These are phyloP conservation scores for Callyntrura guangdongensis DNA, from an alignment of 2,888 invertebrate genomes.

Conservation along the genomic window DNA sequence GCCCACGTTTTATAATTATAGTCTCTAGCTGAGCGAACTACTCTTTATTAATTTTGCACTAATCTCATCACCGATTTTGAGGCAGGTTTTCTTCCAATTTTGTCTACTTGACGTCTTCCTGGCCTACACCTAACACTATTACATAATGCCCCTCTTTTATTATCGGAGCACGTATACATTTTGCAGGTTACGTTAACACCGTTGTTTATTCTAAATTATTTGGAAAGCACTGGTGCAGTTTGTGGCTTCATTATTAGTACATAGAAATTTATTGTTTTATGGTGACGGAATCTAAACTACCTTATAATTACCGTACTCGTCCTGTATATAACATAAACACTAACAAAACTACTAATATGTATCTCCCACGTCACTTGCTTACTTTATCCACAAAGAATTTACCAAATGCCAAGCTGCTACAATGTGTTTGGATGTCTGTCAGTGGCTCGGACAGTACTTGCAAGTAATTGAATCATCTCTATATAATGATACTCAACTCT, in stretches of 20 bases:
- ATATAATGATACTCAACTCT: too few species aligned
- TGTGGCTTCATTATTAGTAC: neutral
- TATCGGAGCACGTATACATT: neutral
- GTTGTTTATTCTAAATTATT: neutral
- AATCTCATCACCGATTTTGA: slow-evolving; percentile 59
- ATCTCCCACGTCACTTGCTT: too few species aligned
- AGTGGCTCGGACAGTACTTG: too few species aligned
- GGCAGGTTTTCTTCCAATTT: slow-evolving; percentile 46
- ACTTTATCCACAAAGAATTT: too few species aligned
- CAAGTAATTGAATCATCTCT: too few species aligned
- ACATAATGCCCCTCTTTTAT: neutral
- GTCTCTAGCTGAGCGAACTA: slow-evolving; percentile 35
- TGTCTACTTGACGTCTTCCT: neutral
- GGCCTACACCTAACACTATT: too few species aligned
- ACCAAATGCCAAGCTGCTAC: too few species aligned
- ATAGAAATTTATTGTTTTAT: neutral
- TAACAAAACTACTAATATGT: too few species aligned
- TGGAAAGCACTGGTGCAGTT: slow-evolving; percentile 71
- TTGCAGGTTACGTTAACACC: neutral
- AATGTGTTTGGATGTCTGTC: too few species aligned
- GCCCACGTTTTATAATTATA: slow-evolving; percentile 5
- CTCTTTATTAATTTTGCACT: slow-evolving; percentile 34
- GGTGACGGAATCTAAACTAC: neutral
- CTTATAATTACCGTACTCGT: neutral
- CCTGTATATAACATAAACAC: too few species aligned